Percentiles rank a stretch among this genome's conserved stretches.
Evolutionary conservation across 1,140 invertebrate species (phyloP).

Genomic region (Ceratina japonica): DNA sequence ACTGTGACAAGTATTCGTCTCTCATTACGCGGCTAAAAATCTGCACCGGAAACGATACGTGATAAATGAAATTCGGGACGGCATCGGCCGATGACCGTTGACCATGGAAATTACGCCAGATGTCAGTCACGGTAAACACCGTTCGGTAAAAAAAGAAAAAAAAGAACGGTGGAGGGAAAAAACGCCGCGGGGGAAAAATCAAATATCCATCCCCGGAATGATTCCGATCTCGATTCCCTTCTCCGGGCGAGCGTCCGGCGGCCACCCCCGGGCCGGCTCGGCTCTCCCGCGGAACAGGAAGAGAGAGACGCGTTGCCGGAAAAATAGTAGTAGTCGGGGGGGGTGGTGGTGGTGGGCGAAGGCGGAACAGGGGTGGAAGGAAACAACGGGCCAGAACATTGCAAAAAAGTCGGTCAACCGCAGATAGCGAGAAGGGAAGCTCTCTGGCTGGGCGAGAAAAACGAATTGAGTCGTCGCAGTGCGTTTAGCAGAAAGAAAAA

Average conservation of each 20-base stretch:
- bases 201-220: conserved; percentile 30
- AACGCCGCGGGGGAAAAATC: conserved; percentile 23
- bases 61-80: not conserved
- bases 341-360: conserved; percentile 26
- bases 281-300: conserved; percentile 20
- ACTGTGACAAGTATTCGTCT: too few relatives aligned
- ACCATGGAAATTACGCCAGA: conserved; percentile 37
- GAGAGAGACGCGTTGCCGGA: not conserved
- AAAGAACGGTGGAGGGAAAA: not conserved
- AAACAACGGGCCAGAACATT: conserved; percentile 18
- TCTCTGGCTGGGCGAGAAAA: conserved; percentile 6
- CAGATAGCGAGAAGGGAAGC: conserved; percentile 38
- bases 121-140: not conserved
- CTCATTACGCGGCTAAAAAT: too few relatives aligned
- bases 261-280: conserved; percentile 4
- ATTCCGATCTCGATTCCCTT: conserved; percentile 24
- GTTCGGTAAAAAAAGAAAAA: not conserved
- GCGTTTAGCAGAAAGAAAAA: conserved; percentile 27
- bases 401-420: conserved; percentile 64
- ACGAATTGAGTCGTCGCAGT: conserved; percentile 55
- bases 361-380: conserved; percentile 29
- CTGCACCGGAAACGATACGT: not conserved
- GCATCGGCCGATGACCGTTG: not conserved
- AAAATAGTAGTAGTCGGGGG: conserved; percentile 15
- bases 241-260: not conserved